A percentile compares a stretch with the other conserved stretches of the same genome.
phyloP scores from a whole-genome alignment of 30 jellyfish, hydroid and myxozoan genomes.

The Pelagia noctiluca region DNA sequence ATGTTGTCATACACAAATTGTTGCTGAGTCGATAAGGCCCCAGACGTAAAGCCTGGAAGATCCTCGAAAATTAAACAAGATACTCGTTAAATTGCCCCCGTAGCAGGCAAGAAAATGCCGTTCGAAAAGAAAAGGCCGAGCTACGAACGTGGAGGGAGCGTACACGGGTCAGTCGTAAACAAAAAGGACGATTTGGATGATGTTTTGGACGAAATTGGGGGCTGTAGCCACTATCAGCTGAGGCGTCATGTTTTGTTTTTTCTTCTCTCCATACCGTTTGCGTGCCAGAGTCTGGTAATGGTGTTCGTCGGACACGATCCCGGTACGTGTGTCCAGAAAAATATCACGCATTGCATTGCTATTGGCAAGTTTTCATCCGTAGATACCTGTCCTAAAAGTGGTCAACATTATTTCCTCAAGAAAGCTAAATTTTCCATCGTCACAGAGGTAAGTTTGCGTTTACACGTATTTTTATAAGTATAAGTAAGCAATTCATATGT shows the following conservation, averaged over 20 bases:
- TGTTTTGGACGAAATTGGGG: constrained; percentile 66
- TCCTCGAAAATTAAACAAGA: too few species aligned
- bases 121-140: neutral
- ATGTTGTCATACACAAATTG: too few species aligned
- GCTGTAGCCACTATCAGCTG: constrained; percentile 68
- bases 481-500: too few species aligned
- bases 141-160: constrained; percentile 22
- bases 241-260: constrained; percentile 68
- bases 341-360: constrained; percentile 11
- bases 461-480: neutral
- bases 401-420: constrained; percentile 25
- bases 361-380: neutral
- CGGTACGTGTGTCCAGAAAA: constrained; percentile 25
- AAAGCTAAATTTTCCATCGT: constrained; percentile 36
- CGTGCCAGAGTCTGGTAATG: constrained; percentile 52
- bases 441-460: constrained; percentile 46
- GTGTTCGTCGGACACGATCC: constrained; percentile 63
- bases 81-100: too few species aligned
- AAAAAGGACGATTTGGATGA: constrained; percentile 60
- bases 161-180: neutral
- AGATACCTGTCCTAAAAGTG: constrained; percentile 18
- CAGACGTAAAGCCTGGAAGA: too few species aligned
- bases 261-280: constrained; percentile 62
- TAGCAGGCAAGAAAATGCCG: too few species aligned
- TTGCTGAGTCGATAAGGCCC: too few species aligned